Percentiles rank a stretch among this genome's conserved stretches.
Conservation (phyloP, 2,113 vertebrate genomes). For the Platichthys flesus region DNA sequence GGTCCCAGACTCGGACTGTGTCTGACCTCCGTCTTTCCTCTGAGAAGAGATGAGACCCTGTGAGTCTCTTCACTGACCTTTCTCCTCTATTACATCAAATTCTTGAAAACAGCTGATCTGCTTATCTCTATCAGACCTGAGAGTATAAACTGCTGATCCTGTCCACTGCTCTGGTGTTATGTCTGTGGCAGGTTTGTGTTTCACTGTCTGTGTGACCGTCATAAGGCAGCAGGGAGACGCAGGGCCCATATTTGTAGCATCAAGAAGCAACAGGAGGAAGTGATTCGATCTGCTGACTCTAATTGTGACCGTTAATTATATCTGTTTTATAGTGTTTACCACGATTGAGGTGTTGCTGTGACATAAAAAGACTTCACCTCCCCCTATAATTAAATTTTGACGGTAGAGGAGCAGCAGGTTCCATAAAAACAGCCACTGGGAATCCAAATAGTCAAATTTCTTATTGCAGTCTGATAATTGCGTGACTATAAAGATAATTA, state of each 20-base stretch:
- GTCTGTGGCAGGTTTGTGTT: conserved; percentile 60
- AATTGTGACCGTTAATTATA: neutral
- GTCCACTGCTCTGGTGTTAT: conserved; percentile 46
- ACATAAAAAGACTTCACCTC: neutral
- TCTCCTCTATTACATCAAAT: conserved; percentile 51
- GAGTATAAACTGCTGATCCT: conserved; percentile 65
- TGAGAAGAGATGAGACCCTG: conserved; percentile 23
- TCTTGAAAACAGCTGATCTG: conserved; percentile 71
- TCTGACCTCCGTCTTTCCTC: conserved; percentile 42
- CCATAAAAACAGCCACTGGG: neutral
- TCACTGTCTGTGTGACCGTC: conserved; percentile 15
- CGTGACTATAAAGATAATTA: conserved; percentile 18
- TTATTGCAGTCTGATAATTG: conserved; percentile 7
- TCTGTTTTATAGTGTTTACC: neutral
- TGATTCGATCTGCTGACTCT: neutral
- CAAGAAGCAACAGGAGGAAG: too few relatives aligned
- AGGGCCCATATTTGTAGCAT: conserved; percentile 12
- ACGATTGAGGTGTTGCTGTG: neutral
- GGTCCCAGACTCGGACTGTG: conserved; percentile 29
- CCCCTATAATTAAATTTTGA: neutral
- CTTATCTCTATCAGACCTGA: conserved; percentile 67
- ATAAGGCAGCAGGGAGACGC: conserved; percentile 9
- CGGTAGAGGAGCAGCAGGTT: neutral
- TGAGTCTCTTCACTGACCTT: conserved; percentile 46
- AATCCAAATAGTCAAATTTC: conserved; percentile 10